These are phyloP conservation scores for Rosalia funebris DNA, from an alignment of 2,888 invertebrate species.

Conservation along the genomic window DNA sequence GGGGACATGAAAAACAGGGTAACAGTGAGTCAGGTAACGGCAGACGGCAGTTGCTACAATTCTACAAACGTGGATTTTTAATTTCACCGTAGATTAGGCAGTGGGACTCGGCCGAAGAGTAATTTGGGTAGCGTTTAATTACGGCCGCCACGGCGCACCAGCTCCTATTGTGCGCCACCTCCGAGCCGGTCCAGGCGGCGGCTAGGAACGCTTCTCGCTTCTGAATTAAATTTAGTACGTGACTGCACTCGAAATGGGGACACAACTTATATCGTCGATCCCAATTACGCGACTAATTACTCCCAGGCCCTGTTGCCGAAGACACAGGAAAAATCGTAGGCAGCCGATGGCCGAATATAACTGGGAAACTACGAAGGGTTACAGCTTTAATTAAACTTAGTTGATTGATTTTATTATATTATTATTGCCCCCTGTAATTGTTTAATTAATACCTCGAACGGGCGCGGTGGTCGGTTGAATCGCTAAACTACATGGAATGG, in stretches of 20 bases:
- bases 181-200: constrained; percentile 5
- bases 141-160: constrained; percentile 28
- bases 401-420: constrained; percentile 22
- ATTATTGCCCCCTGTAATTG: no score
- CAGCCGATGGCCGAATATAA: constrained; percentile 1
- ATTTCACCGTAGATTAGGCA: constrained; percentile 39
- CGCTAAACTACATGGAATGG: no score
- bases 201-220: constrained; percentile 41
- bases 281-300: constrained; percentile 35
- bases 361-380: constrained; percentile 4
- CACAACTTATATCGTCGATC: constrained; percentile 30
- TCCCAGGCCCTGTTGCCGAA: constrained; percentile 19
- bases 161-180: constrained; percentile 15
- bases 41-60: constrained; percentile 13
- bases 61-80: constrained; percentile 35
- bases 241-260: constrained; percentile 56
- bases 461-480: no score
- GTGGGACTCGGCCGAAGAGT: constrained; percentile 32
- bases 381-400: constrained; percentile 15
- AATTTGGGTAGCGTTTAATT: constrained; percentile 41
- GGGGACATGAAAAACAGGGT: no score
- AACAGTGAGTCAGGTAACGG: no score
- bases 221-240: constrained; percentile 60
- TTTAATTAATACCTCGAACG: no score
- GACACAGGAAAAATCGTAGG: constrained; percentile 11